These are phyloP conservation scores for Pteruthius melanotis DNA, from an alignment of 2,113 vertebrate genomes.

Conservation along the genomic window DNA sequence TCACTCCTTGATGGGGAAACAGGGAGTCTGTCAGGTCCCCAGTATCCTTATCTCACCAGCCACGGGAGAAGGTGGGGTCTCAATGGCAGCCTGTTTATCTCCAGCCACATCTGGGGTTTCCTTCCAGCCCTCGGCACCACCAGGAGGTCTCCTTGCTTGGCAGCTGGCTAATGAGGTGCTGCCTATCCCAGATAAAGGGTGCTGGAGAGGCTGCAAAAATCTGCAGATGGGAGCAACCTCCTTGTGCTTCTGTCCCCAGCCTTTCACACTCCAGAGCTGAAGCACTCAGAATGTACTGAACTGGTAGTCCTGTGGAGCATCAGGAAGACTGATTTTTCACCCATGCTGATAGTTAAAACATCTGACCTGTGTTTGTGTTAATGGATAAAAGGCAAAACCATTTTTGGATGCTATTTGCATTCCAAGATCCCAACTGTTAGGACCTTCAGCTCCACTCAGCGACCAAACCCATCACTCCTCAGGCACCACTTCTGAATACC, in stretches of 20 bases:
- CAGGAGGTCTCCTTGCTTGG: not conserved
- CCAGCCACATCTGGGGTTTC: not conserved
- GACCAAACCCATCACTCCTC: not conserved
- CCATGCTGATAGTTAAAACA: not conserved
- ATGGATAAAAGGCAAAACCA: not conserved
- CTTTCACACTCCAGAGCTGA: not conserved
- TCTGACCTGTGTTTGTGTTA: not conserved
- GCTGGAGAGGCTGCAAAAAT: not conserved
- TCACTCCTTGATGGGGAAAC: not conserved
- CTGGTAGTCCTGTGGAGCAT: not conserved
- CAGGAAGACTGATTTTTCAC: not conserved
- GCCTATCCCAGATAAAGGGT: not conserved
- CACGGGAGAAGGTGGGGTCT: accelerated
- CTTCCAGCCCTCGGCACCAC: not conserved
- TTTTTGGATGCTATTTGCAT: not conserved
- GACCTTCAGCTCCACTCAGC: not conserved
- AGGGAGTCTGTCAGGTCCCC: accelerated
- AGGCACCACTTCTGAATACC: not conserved
- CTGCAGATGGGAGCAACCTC: not conserved
- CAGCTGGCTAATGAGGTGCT: not conserved
- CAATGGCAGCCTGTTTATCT: not conserved
- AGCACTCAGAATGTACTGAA: not conserved
- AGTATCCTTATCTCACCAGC: not conserved
- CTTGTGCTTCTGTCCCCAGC: not conserved
- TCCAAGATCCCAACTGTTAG: not conserved